A percentile compares a stretch with the other conserved stretches of the same genome.
phyloP scores from a whole-genome alignment of 2,888 invertebrate species.

The Acanthopleura granulata region DNA sequence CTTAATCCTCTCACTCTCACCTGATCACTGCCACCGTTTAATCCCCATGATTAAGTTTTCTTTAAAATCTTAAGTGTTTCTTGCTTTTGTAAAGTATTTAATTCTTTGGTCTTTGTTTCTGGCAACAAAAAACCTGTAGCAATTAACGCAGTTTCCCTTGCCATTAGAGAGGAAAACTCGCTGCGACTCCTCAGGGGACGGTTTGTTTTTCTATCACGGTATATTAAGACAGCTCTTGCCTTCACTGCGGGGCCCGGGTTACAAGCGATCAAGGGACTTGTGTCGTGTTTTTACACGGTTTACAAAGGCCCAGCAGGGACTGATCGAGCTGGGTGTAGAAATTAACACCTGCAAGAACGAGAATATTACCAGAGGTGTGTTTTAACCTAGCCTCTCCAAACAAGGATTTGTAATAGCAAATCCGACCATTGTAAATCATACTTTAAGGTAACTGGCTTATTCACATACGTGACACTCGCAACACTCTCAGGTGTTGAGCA shows the following conservation, averaged over 20 bases:
- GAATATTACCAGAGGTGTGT: neutral
- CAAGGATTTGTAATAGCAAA: neutral
- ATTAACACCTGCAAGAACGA: conserved; percentile 11
- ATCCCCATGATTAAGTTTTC: no score
- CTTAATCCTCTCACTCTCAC: no score
- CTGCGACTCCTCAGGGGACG: neutral
- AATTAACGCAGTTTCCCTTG: neutral
- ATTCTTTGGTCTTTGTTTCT: neutral
- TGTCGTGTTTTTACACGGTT: neutral
- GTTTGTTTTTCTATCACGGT: neutral
- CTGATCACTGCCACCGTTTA: no score
- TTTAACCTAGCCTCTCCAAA: neutral
- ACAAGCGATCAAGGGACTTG: neutral
- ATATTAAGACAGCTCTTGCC: neutral
- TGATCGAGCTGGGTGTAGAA: neutral
- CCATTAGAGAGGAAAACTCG: neutral
- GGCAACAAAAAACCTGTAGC: neutral
- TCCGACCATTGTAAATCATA: conserved; percentile 1
- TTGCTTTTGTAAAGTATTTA: neutral
- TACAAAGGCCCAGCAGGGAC: neutral
- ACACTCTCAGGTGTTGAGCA: neutral
- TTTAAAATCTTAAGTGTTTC: no score
- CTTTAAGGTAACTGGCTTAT: conserved; percentile 4
- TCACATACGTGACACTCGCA: neutral
- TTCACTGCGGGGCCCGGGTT: neutral